phyloP scores from a whole-genome alignment of 2,888 invertebrate genomes.

The Tanytarsus gracilentus region DNA sequence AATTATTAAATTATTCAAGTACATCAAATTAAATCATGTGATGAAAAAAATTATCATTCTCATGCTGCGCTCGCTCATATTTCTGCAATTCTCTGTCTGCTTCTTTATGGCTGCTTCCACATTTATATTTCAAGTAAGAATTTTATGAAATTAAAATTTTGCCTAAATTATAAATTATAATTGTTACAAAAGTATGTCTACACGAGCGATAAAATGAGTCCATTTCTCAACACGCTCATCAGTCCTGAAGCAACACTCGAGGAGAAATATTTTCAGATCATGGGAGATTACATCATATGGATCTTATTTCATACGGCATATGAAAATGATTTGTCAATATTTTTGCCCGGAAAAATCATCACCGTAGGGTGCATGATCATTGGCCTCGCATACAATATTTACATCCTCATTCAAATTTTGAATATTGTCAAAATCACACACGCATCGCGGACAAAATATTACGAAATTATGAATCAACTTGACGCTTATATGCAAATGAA shows the following conservation, averaged over 20 bases:
- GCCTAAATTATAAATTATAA: background rate
- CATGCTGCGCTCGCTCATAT: background rate
- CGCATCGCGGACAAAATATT: conserved; percentile 43
- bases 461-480: conserved; percentile 48
- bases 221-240: background rate
- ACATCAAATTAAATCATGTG: conserved; percentile 15
- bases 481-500: conserved; percentile 51
- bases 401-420: conserved; percentile 39
- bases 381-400: conserved; percentile 35
- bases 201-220: background rate
- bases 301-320: conserved; percentile 5
- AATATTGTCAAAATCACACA: conserved; percentile 41
- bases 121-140: conserved; percentile 10
- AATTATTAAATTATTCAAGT: background rate
- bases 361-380: conserved; percentile 34
- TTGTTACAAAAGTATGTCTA: background rate
- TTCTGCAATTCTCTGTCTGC: conserved; percentile 5
- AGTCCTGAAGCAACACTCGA: background rate
- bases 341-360: conserved; percentile 33
- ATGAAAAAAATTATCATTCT: background rate
- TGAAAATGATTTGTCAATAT: conserved; percentile 28
- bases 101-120: background rate
- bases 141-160: background rate
- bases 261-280: conserved; percentile 3
- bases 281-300: conserved; percentile 9